Conservation (phyloP, 1,140 invertebrate species). For the Trinorchestia longiramus region DNA sequence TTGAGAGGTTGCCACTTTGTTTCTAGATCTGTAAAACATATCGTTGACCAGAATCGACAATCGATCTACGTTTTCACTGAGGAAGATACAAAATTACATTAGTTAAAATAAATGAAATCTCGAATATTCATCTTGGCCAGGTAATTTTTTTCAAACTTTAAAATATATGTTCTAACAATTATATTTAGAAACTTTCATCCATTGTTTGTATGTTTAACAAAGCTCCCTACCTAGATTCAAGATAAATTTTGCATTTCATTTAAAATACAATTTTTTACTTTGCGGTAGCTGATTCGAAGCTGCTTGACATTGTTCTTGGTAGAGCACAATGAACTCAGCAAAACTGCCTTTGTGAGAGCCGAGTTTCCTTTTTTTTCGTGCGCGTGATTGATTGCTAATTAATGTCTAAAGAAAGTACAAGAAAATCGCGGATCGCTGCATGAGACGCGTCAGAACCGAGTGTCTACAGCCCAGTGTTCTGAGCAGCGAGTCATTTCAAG, state of each 20-base stretch:
- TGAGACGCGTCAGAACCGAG: neutral
- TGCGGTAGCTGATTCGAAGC: neutral
- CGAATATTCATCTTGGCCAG: too few relatives aligned
- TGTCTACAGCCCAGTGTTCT: neutral
- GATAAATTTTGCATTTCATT: neutral
- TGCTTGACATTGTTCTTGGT: neutral
- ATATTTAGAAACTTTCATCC: neutral
- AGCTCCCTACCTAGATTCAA: neutral
- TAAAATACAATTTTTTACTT: neutral
- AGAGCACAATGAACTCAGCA: neutral
- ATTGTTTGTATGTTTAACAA: neutral
- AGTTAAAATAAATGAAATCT: too few relatives aligned
- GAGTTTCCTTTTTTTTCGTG: neutral
- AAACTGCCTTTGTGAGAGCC: neutral
- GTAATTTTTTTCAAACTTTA: too few relatives aligned
- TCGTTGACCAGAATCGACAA: too few relatives aligned
- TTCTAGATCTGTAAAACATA: too few relatives aligned
- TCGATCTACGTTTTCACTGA: too few relatives aligned
- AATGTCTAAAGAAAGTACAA: neutral
- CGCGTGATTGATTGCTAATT: neutral
- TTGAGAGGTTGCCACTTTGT: too few relatives aligned
- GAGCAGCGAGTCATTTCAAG: neutral
- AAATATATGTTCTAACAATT: neutral
- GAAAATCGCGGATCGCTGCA: neutral
- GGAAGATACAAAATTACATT: too few relatives aligned